Conservation (phyloP, 1,140 invertebrate species). For the Saccostrea glomerata region DNA sequence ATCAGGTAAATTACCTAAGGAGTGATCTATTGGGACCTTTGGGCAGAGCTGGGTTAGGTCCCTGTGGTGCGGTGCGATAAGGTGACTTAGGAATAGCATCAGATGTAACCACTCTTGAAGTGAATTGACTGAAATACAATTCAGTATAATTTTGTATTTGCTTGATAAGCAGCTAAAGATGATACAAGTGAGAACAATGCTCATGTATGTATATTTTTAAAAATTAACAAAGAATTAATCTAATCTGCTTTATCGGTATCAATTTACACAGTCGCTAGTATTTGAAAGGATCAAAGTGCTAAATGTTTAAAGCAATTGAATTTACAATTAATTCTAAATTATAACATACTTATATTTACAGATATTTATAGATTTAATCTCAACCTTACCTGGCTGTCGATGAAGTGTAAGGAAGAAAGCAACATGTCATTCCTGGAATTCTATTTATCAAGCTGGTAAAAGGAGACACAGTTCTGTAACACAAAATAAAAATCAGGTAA, state of each 20-base stretch:
- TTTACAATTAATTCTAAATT: too few species aligned
- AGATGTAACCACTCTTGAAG: not conserved
- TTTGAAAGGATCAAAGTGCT: too few species aligned
- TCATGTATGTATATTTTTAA: too few species aligned
- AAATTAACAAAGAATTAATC: too few species aligned
- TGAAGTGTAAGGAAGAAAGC: not conserved
- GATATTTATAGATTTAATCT: too few species aligned
- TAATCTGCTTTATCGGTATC: too few species aligned
- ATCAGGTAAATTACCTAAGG: not conserved
- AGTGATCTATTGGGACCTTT: slow-evolving; percentile 6
- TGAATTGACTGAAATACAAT: not conserved
- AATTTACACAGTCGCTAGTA: too few species aligned
- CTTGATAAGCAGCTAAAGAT: too few species aligned
- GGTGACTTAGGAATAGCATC: not conserved
- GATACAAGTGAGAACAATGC: too few species aligned
- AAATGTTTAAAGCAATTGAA: too few species aligned
- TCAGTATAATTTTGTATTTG: not conserved
- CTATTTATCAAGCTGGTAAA: not conserved
- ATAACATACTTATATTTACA: too few species aligned
- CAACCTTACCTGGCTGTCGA: not conserved
- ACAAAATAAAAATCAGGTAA: not conserved
- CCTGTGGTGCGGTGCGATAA: not conserved
- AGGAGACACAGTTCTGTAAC: not conserved
- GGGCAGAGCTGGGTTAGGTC: not conserved
- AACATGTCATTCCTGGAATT: not conserved